Base-by-base conservation (phyloP, 2,888 invertebrate species). In the Ormyrus labotus region DNA sequence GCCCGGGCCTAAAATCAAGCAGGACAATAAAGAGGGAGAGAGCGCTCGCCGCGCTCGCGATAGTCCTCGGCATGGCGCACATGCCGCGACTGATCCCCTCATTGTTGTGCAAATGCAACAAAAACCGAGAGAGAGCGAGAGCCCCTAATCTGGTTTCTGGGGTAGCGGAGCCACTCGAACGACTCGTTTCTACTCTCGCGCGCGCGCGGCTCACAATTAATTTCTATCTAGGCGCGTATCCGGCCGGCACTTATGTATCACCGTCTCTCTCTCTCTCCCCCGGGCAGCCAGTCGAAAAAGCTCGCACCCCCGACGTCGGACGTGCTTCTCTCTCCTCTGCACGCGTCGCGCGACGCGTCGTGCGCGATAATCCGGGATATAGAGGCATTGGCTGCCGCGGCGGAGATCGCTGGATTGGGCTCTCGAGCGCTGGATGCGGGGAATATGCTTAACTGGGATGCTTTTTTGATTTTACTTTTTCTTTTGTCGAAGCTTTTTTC, bases 21-120 rank as follows among this genome's bases (percentile, higher is more conserved):
- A 1, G 19, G 13, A 47, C 10, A 2, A 19, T 19, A 55, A 13
- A 5, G 50, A 57, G 55, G 9, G 34, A n/a, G 34, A n/a, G 19
- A 11, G 11, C 9, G 19, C 19, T 50, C 64, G 19, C 13, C 4
- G 5, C 10, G 10, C 34, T 6, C 60, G 13, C 51, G 13, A 45
- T 51, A 51, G 51, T 7, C 10, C 48, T 34, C 34, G n/a, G 7
- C 51, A 13, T 19, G 19, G 51, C 67, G 88, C 90, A 90, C 90
- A 90, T 89, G 90, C 89, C 84, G 82, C 84, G 89, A 83, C 85
- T 88, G 88, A 90, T 89, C 90, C 88, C 83, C 76, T 84, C 87
- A 90, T 90, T 90, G 90, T 90, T 89, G 90, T 90, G 90, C 89
- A 90, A 90, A 90, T 90, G 87, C 87, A 89, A 89, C 89, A 88